These are phyloP conservation scores for Phainopepla nitens DNA, from an alignment of 2,113 vertebrate genomes.

Conservation along the genomic window DNA sequence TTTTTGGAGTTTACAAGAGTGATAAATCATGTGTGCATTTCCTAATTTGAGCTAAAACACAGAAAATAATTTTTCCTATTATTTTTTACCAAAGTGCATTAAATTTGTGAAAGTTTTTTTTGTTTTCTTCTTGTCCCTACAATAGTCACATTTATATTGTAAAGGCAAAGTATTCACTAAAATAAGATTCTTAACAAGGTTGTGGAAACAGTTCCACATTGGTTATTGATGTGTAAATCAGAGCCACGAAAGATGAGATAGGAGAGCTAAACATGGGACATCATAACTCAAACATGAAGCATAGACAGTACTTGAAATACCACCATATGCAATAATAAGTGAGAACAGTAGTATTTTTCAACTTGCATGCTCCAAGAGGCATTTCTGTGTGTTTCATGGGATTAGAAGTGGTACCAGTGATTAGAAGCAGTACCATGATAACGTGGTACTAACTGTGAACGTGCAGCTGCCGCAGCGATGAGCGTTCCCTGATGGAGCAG, in stretches of 20 bases:
- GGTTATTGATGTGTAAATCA: background rate
- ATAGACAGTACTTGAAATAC: background rate
- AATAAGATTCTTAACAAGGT: background rate
- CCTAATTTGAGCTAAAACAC: background rate
- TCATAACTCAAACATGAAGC: background rate
- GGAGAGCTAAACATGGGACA: background rate
- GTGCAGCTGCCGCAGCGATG: background rate
- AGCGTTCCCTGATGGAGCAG: too few species aligned
- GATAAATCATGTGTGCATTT: background rate
- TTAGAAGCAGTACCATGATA: background rate
- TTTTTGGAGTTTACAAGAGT: background rate
- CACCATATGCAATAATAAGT: background rate
- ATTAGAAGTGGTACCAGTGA: background rate
- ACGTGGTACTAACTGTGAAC: background rate
- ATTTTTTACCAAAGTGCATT: background rate
- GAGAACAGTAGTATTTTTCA: background rate
- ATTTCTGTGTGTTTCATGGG: background rate
- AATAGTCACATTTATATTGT: background rate
- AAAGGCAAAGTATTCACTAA: background rate
- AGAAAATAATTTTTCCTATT: background rate
- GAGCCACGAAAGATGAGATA: background rate
- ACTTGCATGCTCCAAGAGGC: background rate
- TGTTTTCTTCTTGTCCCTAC: background rate
- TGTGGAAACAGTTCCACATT: background rate
- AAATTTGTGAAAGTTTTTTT: background rate